These are phyloP conservation scores for Semnornis frantzii DNA, from an alignment of 2,113 vertebrate species.

Conservation along the genomic window DNA sequence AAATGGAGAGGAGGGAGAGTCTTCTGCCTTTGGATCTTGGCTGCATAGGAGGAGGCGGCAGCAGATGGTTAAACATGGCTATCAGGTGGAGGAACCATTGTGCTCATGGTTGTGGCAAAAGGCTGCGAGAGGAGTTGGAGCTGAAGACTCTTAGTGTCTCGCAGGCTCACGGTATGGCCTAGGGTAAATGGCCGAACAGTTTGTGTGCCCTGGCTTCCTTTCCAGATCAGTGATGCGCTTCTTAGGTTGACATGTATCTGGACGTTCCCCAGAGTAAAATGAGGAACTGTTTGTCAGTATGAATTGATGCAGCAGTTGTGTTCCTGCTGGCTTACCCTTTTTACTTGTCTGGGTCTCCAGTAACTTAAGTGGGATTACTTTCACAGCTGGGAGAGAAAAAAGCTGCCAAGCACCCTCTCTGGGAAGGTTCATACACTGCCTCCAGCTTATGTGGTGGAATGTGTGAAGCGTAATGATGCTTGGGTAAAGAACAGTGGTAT, in stretches of 20 bases:
- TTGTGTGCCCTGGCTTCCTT: fast-evolving
- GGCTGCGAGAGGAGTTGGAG: background rate
- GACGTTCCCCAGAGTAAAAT: too few relatives aligned
- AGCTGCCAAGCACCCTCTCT: background rate
- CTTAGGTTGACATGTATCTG: fast-evolving
- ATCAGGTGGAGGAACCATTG: fast-evolving
- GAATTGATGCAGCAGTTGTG: fast-evolving
- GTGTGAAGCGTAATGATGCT: background rate
- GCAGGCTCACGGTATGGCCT: fast-evolving
- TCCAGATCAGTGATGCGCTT: fast-evolving
- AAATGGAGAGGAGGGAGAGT: background rate
- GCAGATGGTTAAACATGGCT: too few relatives aligned
- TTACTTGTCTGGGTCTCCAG: background rate
- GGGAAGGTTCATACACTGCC: background rate
- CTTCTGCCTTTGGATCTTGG: too few relatives aligned
- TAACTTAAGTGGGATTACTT: background rate
- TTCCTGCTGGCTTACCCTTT: fast-evolving
- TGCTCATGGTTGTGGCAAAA: too few relatives aligned
- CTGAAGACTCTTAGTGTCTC: background rate
- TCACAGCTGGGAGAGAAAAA: background rate
- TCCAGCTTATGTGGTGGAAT: background rate
- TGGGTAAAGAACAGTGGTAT: background rate
- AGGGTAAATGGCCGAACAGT: fast-evolving
- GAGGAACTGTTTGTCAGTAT: fast-evolving
- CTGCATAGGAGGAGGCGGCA: fast-evolving